A percentile compares a stretch with the other conserved stretches of the same genome.
These are phyloP conservation scores for Drosophila insularis DNA, from an alignment of 1,140 invertebrate species.

Conservation along the genomic window DNA sequence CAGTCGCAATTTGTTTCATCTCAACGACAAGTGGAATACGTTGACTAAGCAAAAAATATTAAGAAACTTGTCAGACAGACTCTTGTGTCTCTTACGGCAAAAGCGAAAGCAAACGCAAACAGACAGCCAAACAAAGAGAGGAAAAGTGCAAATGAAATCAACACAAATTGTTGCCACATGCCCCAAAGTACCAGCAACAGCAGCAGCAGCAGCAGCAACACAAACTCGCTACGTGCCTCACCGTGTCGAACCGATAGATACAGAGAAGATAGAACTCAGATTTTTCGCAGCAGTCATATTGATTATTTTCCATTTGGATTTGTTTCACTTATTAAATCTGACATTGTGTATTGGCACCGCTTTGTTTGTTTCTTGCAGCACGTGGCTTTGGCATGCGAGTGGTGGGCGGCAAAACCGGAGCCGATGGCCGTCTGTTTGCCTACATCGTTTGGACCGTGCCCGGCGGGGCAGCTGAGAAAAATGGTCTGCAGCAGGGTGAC, in stretches of 20 bases:
- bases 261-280: conserved; percentile 2
- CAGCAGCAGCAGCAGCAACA: background rate
- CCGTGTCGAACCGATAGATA: background rate
- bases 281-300: conserved; percentile 38
- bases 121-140: conserved; percentile 23
- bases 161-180: conserved; percentile 66
- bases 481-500: conserved; percentile 92
- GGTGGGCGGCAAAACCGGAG: conserved; percentile 93
- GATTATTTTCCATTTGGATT: conserved; percentile 49
- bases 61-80: conserved; percentile 13
- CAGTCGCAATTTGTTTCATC: background rate
- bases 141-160: conserved; percentile 77
- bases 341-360: conserved; percentile 38
- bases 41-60: conserved; percentile 4
- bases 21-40: background rate
- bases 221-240: background rate
- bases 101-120: background rate
- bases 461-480: conserved; percentile 94
- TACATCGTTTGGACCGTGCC: conserved; percentile 95
- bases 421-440: conserved; percentile 92
- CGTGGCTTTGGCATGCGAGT: conserved; percentile 96
- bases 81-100: background rate
- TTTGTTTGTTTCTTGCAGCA: conserved; percentile 84
- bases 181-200: background rate
- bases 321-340: conserved; percentile 56